Base-by-base conservation (phyloP, 35 echinoderm and acorn worm genomes). In the Hemicentrotus pulcherrimus region DNA sequence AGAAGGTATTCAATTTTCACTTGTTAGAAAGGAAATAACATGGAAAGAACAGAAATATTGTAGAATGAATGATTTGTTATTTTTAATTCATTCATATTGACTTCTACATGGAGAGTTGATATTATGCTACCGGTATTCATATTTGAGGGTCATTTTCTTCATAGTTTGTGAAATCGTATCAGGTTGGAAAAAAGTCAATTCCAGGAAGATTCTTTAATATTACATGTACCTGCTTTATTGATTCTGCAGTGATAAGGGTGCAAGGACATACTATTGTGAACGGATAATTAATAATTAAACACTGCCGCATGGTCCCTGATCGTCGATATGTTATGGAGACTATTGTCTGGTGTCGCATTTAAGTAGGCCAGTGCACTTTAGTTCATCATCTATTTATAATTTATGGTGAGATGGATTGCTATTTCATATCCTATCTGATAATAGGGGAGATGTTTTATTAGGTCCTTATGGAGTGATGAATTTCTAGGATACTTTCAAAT, bases 271-370 rank as follows among this genome's bases (percentile, higher is more conserved):
- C 65, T 18, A 78, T 6, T 41, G 35, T 41, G 0, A 41, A 41
- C 3, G 35, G 35, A 41, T 41, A 41, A 41, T 41, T 28, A 28
- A 5, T 8, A n/a, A 78, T 78, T 78, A 78, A 2, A 78, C 19
- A 28, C 28, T n/a, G 65, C 7, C 16, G 11, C 16, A 59, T n/a
- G 7, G 22, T n/a, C 0, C 65, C 4, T 22, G 28, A n/a, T 78
- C n/a, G 65, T 78, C n/a, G 65, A n/a, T 78, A 55, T 55, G 65
- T 78, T 78, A 78, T 78, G 65, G 65, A 78, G 65, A 78, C 65
- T 4, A 78, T 78, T 78, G 65, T 78, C 19, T 78, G 65, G 22
- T 28, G 65, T 78, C 19, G 65, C 9, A 78, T 4, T 28, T 12
- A 78, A 22, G 65, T 78, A 78, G 65, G 65, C 65, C 65, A 78